Evolutionary conservation across 2,797 vertebrate species (phyloP).

Genomic region (Rallus crepitans): DNA sequence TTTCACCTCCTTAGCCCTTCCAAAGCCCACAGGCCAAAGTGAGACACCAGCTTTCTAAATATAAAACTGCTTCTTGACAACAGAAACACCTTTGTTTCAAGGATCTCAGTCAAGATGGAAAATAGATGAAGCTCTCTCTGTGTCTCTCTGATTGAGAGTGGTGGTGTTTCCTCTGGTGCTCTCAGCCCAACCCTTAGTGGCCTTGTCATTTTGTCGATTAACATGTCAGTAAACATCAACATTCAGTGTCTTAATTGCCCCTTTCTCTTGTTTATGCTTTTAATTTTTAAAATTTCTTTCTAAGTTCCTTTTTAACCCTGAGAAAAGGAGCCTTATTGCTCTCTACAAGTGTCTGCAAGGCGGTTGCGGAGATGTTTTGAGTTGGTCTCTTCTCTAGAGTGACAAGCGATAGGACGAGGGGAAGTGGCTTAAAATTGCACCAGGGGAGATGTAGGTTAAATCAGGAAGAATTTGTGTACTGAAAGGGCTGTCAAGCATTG

Average conservation of each 20-base stretch:
- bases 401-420: no score
- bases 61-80: background rate
- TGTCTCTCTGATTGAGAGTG: rapidly evolving
- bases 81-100: background rate
- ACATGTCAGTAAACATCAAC: background rate
- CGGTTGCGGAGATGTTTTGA: no score
- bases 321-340: no score
- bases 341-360: no score
- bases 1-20: background rate
- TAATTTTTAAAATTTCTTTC: background rate
- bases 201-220: background rate
- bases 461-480: no score
- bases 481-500: no score
- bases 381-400: no score
- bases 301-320: no score
- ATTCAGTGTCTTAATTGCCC: background rate
- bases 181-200: rapidly evolving
- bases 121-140: background rate
- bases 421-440: no score
- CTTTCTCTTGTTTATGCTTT: background rate
- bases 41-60: background rate
- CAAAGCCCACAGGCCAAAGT: background rate
- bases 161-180: rapidly evolving
- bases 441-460: no score
- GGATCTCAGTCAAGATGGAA: background rate